Evolutionary conservation across 1,140 invertebrate species (phyloP), one percentile per base, ranked within the genome.

Genomic region (Rhynchophorus ferrugineus): DNA sequence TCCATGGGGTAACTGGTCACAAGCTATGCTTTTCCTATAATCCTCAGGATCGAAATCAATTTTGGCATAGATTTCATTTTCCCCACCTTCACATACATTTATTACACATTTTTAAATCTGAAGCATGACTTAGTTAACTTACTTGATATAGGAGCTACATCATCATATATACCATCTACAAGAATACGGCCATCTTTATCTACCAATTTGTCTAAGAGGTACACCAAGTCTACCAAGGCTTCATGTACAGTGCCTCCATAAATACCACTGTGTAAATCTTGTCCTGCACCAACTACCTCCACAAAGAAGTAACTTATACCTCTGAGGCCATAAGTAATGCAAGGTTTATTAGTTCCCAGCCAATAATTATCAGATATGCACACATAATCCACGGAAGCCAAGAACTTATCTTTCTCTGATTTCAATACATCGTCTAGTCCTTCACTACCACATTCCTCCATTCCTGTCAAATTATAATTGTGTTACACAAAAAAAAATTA

Each of bases 331-430:
- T 98, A 98, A 1, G 95, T 98, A 34, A 99, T 80, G 69, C 95
- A 99, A 0, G 96, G 96, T 68, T 95, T 95, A 8, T 83, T 87
- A 29, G 87, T 98, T 5, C 95, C 95, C 14, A 99, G 71, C 96
- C 95, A 99, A 66, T 98, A 99, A 74, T 98, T 99, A 67, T 99
- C 96, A 35, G 94, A 97, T 64, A 99, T 98, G 68, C 94, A 98
- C 21, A 97, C 91, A 74, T 83, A 97, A 69, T 98, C 95, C 0
- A 95, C 82, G 67, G 81, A 78, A 47, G 82, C 76, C 11, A 98
- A 76, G 68, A 96, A 98, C 13, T 78, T 78, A 54, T 77, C 72
- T 69, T 93, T 92, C 55, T 78, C 74, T 3, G 80, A 67, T 55
- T 80, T 72, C 1, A 99, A 72, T 11, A 97, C 70, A 2, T 91